Evolutionary conservation across 2,888 invertebrate species (phyloP), one percentile per base, ranked within the genome.

Genomic region (Hydriomena furcata): DNA sequence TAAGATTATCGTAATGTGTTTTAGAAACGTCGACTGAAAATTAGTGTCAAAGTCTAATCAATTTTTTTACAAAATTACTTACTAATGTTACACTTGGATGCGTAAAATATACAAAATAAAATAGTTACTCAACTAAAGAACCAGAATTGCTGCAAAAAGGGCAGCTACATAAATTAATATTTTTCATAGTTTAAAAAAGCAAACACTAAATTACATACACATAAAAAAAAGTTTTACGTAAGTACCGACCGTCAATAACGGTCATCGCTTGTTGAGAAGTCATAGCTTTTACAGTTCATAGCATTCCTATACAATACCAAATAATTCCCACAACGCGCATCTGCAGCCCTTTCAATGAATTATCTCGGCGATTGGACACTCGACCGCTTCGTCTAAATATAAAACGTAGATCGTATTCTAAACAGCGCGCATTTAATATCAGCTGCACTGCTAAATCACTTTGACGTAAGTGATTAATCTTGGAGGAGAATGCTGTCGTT

Each of bases 391-490:
- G 64, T 81, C 85, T 85, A 84, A 84, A 87, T 84, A 84, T 86
- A 85, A 81, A 77, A 73, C 68, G 51, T 61, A 66, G 72, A 75
- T 76, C 80, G 79, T 82, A 82, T 84, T 84, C 79, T 80, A 84
- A 88, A 86, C 78, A 84, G 82, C 76, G 69, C 69, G 81, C 88
- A 87, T 89, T 88, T 83, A 88, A 87, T 89, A 88, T 87, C 82
- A 75, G 87, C 80, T 79, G 84, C 80, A 85, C 86, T 84, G 87
- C 86, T 89, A 90, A 90, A 90, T 90, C 89, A 89, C 80, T 79
- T 75, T 80, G 89, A 88, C 88, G 78, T 70, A 70, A 73, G 87
- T 85, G 84, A 90, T 90, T 88, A 88, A 90, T 90, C 88, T 89
- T 82, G 75, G 61, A 83, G 79, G 75, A 87, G 87, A 87, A 88